phyloP scores from a whole-genome alignment of 1,140 invertebrate species.

The Pseudomyrmex cubaensis region DNA sequence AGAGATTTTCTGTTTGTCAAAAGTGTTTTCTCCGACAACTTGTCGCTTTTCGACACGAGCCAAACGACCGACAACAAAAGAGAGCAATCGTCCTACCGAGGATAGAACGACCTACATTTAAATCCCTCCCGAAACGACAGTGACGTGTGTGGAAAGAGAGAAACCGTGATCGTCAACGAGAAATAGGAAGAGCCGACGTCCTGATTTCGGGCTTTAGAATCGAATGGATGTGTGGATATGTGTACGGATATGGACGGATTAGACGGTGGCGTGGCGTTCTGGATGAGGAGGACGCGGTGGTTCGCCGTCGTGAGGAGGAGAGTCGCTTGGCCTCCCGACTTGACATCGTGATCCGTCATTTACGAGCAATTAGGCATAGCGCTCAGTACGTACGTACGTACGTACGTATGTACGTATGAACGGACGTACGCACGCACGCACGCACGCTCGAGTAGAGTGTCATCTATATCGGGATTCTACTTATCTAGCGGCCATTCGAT shows the following conservation, averaged over 20 bases:
- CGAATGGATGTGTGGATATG: slow-evolving; percentile 24
- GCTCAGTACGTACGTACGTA: background rate
- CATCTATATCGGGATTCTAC: slow-evolving; percentile 69
- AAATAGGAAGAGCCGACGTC: slow-evolving; percentile 26
- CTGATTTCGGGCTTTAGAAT: slow-evolving; percentile 56
- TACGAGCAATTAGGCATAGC: slow-evolving; percentile 73
- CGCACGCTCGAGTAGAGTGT: slow-evolving; percentile 37
- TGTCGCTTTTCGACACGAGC: slow-evolving; percentile 10
- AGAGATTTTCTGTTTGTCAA: background rate
- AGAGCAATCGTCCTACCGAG: slow-evolving; percentile 32
- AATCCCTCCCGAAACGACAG: slow-evolving; percentile 42
- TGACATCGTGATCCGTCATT: slow-evolving; percentile 73
- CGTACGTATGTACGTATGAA: too few relatives aligned
- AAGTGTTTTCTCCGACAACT: slow-evolving; percentile 18
- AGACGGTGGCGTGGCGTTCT: background rate
- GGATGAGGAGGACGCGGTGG: background rate
- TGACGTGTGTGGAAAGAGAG: slow-evolving; percentile 6
- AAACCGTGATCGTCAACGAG: slow-evolving; percentile 55
- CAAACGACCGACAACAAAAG: background rate
- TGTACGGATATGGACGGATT: slow-evolving; percentile 42
- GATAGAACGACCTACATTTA: slow-evolving; percentile 60
- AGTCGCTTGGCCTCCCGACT: slow-evolving; percentile 54
- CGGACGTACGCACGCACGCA: slow-evolving; percentile 14
- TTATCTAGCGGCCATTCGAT: slow-evolving; percentile 71
- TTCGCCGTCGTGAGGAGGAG: background rate